Percentiles rank a stretch among this genome's conserved stretches.
Evolutionary conservation across 2,113 vertebrate genomes (phyloP).

Genomic region (Catagonus wagneri): DNA sequence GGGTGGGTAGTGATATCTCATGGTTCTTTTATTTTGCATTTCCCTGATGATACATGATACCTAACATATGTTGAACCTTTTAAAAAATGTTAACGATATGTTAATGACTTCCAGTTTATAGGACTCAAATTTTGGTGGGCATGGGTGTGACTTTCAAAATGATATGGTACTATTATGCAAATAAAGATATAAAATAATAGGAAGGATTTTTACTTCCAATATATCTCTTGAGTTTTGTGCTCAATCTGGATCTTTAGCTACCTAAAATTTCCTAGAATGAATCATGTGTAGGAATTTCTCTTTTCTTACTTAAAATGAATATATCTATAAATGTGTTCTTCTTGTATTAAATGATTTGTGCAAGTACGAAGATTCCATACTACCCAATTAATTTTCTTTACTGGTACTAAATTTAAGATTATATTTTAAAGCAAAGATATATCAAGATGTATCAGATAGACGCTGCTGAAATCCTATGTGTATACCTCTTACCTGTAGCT

Average conservation of each 20-base stretch:
- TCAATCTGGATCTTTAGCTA: background rate
- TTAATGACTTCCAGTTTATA: background rate
- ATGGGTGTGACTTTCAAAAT: background rate
- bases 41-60: background rate
- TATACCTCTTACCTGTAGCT: background rate
- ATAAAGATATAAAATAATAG: background rate
- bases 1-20: background rate
- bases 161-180: background rate
- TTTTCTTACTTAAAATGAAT: background rate
- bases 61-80: background rate
- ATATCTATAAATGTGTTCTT: background rate
- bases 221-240: background rate
- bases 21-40: background rate
- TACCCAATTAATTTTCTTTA: background rate
- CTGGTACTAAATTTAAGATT: background rate
- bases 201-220: background rate
- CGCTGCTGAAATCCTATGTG: background rate
- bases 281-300: background rate
- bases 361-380: conserved; percentile 3
- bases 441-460: background rate
- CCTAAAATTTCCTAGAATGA: background rate
- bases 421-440: conserved; percentile 23
- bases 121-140: background rate
- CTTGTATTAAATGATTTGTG: conserved; percentile 20
- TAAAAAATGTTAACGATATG: background rate